Base-by-base conservation (phyloP, 2,888 invertebrate genomes). In the Ophion slaviceki region DNA sequence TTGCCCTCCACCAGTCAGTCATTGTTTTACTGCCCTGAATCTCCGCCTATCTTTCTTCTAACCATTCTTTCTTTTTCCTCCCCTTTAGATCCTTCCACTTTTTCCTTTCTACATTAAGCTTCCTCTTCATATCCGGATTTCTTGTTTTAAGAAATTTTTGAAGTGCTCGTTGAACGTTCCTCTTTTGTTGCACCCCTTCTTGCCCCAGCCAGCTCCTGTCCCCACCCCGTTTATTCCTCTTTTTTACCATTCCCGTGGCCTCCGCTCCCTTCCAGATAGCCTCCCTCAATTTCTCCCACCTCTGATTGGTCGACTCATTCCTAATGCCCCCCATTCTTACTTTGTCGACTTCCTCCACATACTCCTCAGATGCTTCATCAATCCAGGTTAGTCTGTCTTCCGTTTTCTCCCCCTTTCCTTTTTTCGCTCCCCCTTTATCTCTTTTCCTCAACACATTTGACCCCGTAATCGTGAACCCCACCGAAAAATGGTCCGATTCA, bases 151-250 rank as follows among this genome's bases (percentile, higher is more conserved):
- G 36, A 36, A 24, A 81, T 14, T 8, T 14, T 61, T 61, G 75
- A 0, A 81, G 28, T n/a, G 17, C 40, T 32, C 32, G 20, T 59
- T 75, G 75, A 0, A 81, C 80, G n/a, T 32, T 59, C 4, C 11
- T 77, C 70, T 24, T 79, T 64, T 47, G 45, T 40, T 53, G 20
- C 20, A 24, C 53, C n/a, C 61, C 75, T 14, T 53, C 64, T 28
- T 47, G 32, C 20, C n/a, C n/a, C n/a, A n/a, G n/a, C n/a, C n/a
- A n/a, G n/a, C n/a, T n/a, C n/a, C n/a, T n/a, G n/a, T n/a, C 71
- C 20, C 10, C 40, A 4, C 40, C 40, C n/a, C 40, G 14, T n/a
- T n/a, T 8, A 40, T 28, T 68, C 45, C 57, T 36, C 36, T 11
- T 64, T 67, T 57, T 14, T 11, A 28, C n/a, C 28, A 61, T 32